Conservation (phyloP, 2,888 invertebrate genomes). For the Metopia argyrocephala region DNA sequence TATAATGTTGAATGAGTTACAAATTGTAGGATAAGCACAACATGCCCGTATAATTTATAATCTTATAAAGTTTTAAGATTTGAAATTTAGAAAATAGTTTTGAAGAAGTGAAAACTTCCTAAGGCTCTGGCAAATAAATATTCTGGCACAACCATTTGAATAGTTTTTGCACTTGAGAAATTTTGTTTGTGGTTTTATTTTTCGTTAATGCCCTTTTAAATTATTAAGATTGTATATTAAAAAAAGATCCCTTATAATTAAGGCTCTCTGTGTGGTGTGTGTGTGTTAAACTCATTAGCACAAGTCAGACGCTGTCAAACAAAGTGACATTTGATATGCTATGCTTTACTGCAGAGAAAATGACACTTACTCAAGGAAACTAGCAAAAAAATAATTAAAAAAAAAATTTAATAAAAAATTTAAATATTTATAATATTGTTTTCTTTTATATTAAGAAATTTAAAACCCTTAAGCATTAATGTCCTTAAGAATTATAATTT, state of each 20-base stretch:
- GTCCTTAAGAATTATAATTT: background rate
- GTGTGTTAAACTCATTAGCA: constrained; percentile 62
- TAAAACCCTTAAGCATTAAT: constrained; percentile 46
- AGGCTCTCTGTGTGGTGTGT: background rate
- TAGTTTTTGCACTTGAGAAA: constrained; percentile 54
- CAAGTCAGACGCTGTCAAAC: constrained; percentile 62
- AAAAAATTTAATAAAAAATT: constrained; percentile 6
- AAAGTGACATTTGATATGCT: constrained; percentile 60
- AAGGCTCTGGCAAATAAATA: background rate
- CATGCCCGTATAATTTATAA: constrained; percentile 38
- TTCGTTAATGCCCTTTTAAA: constrained; percentile 37
- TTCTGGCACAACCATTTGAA: background rate
- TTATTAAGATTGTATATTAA: constrained; percentile 21
- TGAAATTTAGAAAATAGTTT: background rate
- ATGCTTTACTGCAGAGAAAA: constrained; percentile 49
- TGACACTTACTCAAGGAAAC: constrained; percentile 57
- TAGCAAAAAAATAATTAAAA: background rate
- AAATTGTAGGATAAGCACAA: too few species aligned
- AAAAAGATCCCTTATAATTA: background rate
- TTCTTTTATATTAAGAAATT: constrained; percentile 41
- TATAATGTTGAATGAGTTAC: too few species aligned
- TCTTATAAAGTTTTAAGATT: background rate
- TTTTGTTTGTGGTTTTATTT: constrained; percentile 2
- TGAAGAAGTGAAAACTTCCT: background rate
- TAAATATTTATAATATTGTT: constrained; percentile 24